Conservation (phyloP, 2,797 vertebrate genomes). For the Rhynchotus rufescens region DNA sequence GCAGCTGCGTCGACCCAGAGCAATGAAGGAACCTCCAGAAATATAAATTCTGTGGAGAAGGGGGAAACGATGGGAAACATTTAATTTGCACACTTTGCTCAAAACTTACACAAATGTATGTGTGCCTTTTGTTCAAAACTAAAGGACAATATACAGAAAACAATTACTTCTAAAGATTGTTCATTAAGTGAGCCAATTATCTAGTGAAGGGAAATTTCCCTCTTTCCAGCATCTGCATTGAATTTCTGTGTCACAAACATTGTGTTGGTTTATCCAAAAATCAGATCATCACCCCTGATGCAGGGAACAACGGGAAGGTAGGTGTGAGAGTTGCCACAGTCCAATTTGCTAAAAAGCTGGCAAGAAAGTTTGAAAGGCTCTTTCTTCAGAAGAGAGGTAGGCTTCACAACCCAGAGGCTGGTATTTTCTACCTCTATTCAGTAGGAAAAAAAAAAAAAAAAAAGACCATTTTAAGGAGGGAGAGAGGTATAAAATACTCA, state of each 20-base stretch:
- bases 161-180: not conserved
- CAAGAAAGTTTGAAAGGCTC: not conserved
- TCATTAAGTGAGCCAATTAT: not conserved
- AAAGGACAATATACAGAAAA: not conserved
- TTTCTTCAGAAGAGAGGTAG: not conserved
- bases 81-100: not conserved
- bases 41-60: not conserved
- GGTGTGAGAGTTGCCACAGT: not conserved
- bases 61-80: not conserved
- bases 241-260: too few relatives aligned
- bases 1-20: not conserved
- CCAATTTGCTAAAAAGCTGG: not conserved
- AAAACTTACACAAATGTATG: not conserved
- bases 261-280: conserved; percentile 3
- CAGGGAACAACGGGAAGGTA: not conserved
- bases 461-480: not conserved
- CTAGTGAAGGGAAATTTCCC: not conserved
- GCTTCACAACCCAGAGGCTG: not conserved
- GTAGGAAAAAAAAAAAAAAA: not conserved
- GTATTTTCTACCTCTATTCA: not conserved
- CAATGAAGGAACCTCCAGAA: not conserved
- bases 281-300: not conserved
- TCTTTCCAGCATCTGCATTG: not conserved
- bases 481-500: not conserved
- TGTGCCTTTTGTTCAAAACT: not conserved